Evolutionary conservation across 2,888 invertebrate species (phyloP).

Genomic region (Drosophila trichaetosa): DNA sequence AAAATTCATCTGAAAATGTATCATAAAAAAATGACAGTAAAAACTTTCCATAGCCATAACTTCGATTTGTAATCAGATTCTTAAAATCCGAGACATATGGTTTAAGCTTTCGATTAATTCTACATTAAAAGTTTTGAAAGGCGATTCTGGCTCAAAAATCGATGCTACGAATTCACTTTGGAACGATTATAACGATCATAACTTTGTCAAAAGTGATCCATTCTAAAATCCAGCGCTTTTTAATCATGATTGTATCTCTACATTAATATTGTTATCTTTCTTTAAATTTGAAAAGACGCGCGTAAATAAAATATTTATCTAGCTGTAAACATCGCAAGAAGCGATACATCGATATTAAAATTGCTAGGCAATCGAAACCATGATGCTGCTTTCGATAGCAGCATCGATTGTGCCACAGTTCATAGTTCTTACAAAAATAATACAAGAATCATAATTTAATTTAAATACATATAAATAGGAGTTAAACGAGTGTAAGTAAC

Average conservation of each 20-base stretch:
- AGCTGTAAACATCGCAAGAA: not conserved
- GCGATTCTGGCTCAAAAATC: not conserved
- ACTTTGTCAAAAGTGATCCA: not conserved
- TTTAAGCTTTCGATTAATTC: not conserved
- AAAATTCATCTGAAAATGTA: not conserved
- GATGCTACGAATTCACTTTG: no score
- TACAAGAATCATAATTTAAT: constrained; percentile 25
- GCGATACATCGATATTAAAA: constrained; percentile 31
- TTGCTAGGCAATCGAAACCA: not conserved
- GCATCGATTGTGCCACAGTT: constrained; percentile 50
- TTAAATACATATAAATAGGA: constrained; percentile 9
- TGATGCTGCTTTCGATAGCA: constrained; percentile 22
- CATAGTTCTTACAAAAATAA: constrained; percentile 49
- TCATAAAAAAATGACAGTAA: not conserved
- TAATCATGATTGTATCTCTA: not conserved
- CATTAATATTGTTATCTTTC: no score
- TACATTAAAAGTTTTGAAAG: not conserved
- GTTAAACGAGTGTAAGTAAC: constrained; percentile 41
- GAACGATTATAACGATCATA: no score
- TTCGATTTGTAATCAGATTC: not conserved
- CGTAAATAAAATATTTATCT: not conserved
- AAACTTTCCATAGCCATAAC: not conserved
- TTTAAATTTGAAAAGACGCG: not conserved
- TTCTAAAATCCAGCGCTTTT: not conserved
- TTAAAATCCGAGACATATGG: no score